Evolutionary conservation across 2,797 vertebrate species (phyloP), one percentile per base, ranked within the genome.

Genomic region (Lophius americanus): DNA sequence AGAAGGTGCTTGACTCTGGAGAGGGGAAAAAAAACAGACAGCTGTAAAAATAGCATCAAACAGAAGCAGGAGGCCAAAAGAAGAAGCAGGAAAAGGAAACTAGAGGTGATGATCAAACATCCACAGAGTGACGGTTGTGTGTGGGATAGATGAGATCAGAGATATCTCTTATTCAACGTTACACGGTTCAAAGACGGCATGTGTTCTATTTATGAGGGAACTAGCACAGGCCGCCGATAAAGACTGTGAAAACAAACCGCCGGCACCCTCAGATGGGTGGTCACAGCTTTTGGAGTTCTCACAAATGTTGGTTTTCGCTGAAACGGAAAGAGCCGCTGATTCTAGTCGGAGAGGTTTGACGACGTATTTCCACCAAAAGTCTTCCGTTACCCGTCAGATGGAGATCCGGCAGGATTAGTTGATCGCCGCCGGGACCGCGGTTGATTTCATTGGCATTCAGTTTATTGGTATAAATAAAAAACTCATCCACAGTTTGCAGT

Each of bases 11-110:
- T 70, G 64, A 51, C 33, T 65, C 67, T 44, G 65, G 60, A 51
- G 43, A 49, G 53, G 53, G 43, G 58, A 57, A 63, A 51, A 64
- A 70, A 64, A 68, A 51, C 60, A 51, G 50, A 51, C 51, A n/a
- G 23, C 47, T 69, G 79, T 82, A 84, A 81, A 89, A 85, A 89
- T 90, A 87, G 66, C 71, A 72, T 73, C 64, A 91, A 81, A 84
- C 87, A 86, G 53, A 75, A 64, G 53, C 43, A 60, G 49, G 55
- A 78, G 60, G 76, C 66, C 55, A 43, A 50, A 64, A 60, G 44
- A 80, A 61, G 64, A 63, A 37, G 70, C 58, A 75, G 79, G 68
- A 55, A 41, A 64, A 76, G 65, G 74, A 78, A 75, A 43, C 13
- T 37, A 43, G 73, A 78, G 69, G 76, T 72, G 73, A 78, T 83